Evolutionary conservation across 2,888 invertebrate genomes (phyloP).

Genomic region (Aporophyla nigra): DNA sequence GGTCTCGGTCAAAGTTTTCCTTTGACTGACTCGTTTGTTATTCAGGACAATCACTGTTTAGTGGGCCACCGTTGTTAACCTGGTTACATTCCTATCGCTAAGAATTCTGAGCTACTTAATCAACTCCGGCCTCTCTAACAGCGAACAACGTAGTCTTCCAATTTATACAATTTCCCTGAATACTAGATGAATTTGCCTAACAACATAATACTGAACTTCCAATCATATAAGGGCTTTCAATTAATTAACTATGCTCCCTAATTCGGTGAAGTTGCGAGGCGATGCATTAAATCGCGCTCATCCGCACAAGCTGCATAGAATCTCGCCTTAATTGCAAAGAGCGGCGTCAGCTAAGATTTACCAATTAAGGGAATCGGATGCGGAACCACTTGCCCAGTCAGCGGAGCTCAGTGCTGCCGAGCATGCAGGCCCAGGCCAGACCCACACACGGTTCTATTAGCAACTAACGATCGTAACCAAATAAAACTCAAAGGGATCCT

Average conservation of each 20-base stretch:
- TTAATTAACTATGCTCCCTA: constrained; percentile 70
- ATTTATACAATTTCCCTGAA: constrained; percentile 31
- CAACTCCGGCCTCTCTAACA: constrained; percentile 18
- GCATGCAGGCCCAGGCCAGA: constrained; percentile 34
- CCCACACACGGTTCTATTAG: constrained; percentile 45
- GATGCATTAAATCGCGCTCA: constrained; percentile 80
- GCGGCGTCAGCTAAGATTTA: constrained; percentile 89
- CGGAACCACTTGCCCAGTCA: constrained; percentile 85
- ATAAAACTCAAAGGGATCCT: constrained; percentile 58
- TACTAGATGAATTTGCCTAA: constrained; percentile 28
- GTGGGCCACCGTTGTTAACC: constrained; percentile 51
- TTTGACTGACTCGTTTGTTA: constrained; percentile 60
- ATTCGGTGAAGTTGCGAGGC: constrained; percentile 65
- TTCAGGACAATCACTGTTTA: constrained; percentile 67
- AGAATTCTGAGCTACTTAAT: constrained; percentile 44
- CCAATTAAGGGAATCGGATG: constrained; percentile 88
- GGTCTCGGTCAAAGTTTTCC: constrained; percentile 65
- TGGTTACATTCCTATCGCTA: constrained; percentile 46
- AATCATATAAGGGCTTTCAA: constrained; percentile 65
- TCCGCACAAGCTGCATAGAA: constrained; percentile 80
- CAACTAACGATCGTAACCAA: constrained; percentile 59
- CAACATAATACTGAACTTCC: constrained; percentile 38
- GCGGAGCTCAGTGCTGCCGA: constrained; percentile 68
- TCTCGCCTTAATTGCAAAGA: constrained; percentile 86
- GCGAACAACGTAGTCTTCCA: constrained; percentile 1